These are phyloP conservation scores for Batillaria attramentaria DNA, from an alignment of 1,140 invertebrate genomes.

Conservation along the genomic window DNA sequence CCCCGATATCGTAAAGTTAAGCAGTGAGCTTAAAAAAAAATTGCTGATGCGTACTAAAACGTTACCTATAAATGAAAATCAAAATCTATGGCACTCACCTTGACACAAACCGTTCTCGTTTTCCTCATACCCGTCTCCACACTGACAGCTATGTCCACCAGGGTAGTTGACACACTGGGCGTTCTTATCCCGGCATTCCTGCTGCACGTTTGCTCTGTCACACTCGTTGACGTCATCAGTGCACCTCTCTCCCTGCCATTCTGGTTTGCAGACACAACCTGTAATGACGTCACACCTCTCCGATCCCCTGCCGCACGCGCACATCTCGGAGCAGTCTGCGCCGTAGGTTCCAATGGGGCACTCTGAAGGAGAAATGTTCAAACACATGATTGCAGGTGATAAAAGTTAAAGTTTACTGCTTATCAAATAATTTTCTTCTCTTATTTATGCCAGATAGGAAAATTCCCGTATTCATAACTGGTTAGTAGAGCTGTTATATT, in stretches of 20 bases:
- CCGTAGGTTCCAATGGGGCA: conserved; percentile 1
- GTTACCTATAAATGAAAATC: too few species aligned
- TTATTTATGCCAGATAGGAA: too few species aligned
- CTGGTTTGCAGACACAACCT: conserved; percentile 14
- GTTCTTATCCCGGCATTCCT: neutral
- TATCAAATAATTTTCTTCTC: too few species aligned
- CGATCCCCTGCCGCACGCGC: neutral
- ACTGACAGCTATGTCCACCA: conserved; percentile 21
- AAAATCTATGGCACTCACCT: too few species aligned
- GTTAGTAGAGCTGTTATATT: too few species aligned
- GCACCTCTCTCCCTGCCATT: conserved; percentile 7
- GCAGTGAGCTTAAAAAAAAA: neutral
- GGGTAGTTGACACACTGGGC: neutral
- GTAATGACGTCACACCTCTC: neutral
- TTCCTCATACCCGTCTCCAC: neutral
- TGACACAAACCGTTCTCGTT: neutral
- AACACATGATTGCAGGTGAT: neutral
- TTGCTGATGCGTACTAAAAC: too few species aligned
- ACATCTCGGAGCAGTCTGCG: neutral
- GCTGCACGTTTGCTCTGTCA: neutral
- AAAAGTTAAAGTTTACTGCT: too few species aligned
- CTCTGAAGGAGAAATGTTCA: too few species aligned
- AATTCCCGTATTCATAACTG: too few species aligned
- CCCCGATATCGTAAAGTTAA: neutral
- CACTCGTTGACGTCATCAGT: conserved; percentile 21